A percentile compares a stretch with the other conserved stretches of the same genome.
phyloP scores from a whole-genome alignment of 2,888 invertebrate species.

The Carpatolechia fugitivella region DNA sequence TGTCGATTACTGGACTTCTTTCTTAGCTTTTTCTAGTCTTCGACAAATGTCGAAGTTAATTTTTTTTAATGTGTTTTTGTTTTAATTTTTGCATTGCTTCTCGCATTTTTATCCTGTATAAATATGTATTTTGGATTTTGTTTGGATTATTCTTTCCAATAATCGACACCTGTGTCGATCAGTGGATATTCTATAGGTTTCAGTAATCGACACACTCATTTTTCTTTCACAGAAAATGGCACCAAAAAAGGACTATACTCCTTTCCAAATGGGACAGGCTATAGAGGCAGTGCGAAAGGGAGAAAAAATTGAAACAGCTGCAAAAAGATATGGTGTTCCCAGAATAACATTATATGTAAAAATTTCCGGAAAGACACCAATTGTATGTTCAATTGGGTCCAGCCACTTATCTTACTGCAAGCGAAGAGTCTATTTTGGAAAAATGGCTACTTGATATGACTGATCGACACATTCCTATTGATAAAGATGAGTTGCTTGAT shows the following conservation, averaged over 20 bases:
- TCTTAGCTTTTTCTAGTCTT: neutral
- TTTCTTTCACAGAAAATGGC: conserved; percentile 10
- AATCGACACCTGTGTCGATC: conserved; percentile 23
- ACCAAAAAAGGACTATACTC: conserved; percentile 9
- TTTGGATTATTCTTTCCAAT: too few relatives aligned
- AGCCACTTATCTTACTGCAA: neutral
- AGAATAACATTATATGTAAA: conserved; percentile 12
- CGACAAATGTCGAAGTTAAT: conserved; percentile 13
- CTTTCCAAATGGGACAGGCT: conserved; percentile 7
- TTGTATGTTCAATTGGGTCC: conserved; percentile 14
- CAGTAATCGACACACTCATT: conserved; percentile 10
- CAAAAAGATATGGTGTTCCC: conserved; percentile 18
- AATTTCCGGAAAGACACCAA: conserved; percentile 15
- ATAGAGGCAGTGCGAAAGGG: conserved; percentile 16
- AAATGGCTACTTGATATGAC: conserved; percentile 3
- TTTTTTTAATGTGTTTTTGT: conserved; percentile 1
- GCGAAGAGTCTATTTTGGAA: conserved; percentile 10
- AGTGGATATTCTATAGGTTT: conserved; percentile 19
- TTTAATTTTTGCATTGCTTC: conserved; percentile 15
- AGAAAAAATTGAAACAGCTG: conserved; percentile 10
- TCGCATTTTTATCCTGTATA: too few relatives aligned
- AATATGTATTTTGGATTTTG: too few relatives aligned
- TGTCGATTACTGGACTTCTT: conserved; percentile 13
- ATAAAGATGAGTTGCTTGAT: conserved; percentile 22
- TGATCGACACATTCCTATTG: conserved; percentile 7